phyloP scores from a whole-genome alignment of 2,888 invertebrate species.

The Merodon equestris region DNA sequence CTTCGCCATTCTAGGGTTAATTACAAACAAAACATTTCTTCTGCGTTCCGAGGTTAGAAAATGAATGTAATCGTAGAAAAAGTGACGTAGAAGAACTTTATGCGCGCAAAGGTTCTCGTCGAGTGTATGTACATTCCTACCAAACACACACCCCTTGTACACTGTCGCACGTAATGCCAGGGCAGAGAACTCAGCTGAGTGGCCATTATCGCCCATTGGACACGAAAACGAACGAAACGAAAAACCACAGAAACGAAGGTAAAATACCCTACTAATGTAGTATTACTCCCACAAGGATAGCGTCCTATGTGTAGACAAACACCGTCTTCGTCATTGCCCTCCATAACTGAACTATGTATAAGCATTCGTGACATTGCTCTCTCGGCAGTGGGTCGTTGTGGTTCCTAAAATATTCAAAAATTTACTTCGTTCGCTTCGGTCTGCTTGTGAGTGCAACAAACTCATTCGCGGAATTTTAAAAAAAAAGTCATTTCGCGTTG shows the following conservation, averaged over 20 bases:
- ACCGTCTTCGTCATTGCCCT: not conserved
- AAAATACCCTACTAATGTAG: conserved; percentile 21
- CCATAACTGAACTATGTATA: conserved; percentile 23
- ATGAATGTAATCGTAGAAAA: conserved; percentile 16
- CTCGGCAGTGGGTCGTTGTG: conserved; percentile 27
- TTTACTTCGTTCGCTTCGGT: not conserved
- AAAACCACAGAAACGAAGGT: conserved; percentile 4
- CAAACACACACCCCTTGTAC: not conserved
- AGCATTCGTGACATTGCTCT: conserved; percentile 40
- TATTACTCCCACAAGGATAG: conserved; percentile 43
- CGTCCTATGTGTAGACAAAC: conserved; percentile 16
- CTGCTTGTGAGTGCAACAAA: not conserved
- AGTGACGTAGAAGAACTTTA: conserved; percentile 57
- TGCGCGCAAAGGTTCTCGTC: conserved; percentile 29
- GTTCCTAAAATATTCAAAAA: not conserved
- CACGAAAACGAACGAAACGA: conserved; percentile 16
- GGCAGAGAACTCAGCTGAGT: conserved; percentile 36
- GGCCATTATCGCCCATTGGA: conserved; percentile 23
- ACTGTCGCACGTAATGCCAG: conserved; percentile 21
- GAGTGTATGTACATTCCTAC: conserved; percentile 6
- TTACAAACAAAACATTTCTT: conserved; percentile 58
- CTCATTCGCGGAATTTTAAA: too few relatives aligned
- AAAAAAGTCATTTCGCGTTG: too few relatives aligned
- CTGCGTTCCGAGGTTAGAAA: too few relatives aligned
- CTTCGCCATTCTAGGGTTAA: conserved; percentile 33